Base-by-base conservation (phyloP, 2,888 invertebrate genomes). In the Drosophila borealis region DNA sequence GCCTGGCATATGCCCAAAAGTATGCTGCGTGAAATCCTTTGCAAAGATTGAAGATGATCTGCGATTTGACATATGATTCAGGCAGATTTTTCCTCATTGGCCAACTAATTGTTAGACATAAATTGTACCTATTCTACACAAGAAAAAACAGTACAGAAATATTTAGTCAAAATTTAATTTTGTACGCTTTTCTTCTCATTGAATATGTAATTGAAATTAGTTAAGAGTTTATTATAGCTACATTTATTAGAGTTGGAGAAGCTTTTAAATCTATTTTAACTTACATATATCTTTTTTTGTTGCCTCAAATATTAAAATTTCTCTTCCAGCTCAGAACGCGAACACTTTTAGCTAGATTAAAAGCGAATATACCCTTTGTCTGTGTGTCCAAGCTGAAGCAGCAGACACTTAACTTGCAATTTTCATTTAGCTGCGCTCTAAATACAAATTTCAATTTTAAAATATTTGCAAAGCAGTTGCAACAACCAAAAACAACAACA, bases 401-500 rank as follows among this genome's bases (percentile, higher is more conserved):
- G 29, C 19, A 39, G 44, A 64, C 59, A 74, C 55, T 74, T 70
- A 45, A 37, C 33, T 62, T 62, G 65, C 48, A 67, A 61, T 79
- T 81, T 74, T 61, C 68, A 71, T 80, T 78, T 84, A 75, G 78
- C 67, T 80, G 57, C 64, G 81, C 78, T 81, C 80, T 77, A 79
- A 71, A 87, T 80, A 66, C 19, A 79, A 74, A 82, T 81, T 90
- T 71, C 57, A 84, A 82, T 81, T 78, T 75, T 17, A 73, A 29
- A 67, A 85, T 74, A 78, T 87, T 77, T 78, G 56, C 81, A 74
- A 66, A 48, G 60, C 67, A 55, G 64, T 68, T 53, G 54, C 44
- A 56, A 48, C 66, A 71, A 73, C 39, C 17, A 17, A 17, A 17
- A 17, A 17, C 17, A 17, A 17, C n/a, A n/a, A n/a, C 17, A 29